Conservation (phyloP, 2,888 invertebrate genomes). For the Coremacera marginata region DNA sequence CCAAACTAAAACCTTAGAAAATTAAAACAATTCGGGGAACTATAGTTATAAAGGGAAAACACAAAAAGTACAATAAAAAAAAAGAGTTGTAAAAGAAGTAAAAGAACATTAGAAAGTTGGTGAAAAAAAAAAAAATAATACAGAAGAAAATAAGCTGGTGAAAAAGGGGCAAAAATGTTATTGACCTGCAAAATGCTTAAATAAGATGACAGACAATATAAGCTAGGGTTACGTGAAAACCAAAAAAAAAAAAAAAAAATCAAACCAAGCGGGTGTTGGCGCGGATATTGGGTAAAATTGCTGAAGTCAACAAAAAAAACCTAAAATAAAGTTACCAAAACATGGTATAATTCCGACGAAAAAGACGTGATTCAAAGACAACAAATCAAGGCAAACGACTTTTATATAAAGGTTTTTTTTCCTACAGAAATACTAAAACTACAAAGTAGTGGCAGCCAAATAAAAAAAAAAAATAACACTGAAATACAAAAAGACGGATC, state of each 20-base stretch:
- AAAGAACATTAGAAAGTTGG: not conserved
- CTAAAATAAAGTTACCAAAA: too few relatives aligned
- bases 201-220: not conserved
- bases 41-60: not conserved
- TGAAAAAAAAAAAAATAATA: not conserved
- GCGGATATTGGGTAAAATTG: not conserved
- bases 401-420: too few relatives aligned
- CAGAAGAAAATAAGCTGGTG: not conserved
- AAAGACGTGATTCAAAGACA: too few relatives aligned
- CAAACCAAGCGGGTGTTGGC: not conserved
- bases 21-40: not conserved
- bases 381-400: too few relatives aligned
- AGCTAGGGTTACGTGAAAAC: not conserved
- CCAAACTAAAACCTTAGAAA: not conserved
- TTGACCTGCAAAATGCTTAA: not conserved
- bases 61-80: not conserved
- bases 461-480: not conserved
- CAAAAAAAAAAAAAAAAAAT: not conserved
- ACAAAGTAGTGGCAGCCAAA: not conserved
- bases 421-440: not conserved
- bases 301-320: not conserved
- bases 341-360: too few relatives aligned
- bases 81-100: conserved; percentile 1
- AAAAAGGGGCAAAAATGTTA: not conserved
- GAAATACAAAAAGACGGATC: not conserved